Evolutionary conservation across 2,888 invertebrate genomes (phyloP).

Genomic region (Phaonia tiefii): DNA sequence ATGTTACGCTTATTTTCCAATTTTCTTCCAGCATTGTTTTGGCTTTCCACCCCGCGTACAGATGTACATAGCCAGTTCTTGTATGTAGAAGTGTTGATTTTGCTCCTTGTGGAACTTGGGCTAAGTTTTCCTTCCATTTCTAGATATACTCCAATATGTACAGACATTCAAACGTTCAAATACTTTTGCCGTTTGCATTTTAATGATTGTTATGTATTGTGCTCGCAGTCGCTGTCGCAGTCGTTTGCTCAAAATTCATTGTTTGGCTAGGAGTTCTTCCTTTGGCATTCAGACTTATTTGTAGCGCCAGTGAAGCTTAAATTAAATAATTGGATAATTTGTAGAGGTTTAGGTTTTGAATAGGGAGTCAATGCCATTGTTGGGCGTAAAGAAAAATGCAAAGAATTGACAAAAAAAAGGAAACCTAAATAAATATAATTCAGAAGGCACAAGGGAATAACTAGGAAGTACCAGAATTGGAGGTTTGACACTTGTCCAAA

Average conservation of each 20-base stretch:
- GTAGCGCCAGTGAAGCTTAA: conserved; percentile 76
- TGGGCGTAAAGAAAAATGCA: neutral
- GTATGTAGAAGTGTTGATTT: conserved; percentile 2
- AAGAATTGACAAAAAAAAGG: neutral
- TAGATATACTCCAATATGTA: conserved; percentile 45
- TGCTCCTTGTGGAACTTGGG: conserved; percentile 56
- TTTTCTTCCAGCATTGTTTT: conserved; percentile 70
- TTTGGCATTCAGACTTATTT: conserved; percentile 43
- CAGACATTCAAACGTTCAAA: neutral
- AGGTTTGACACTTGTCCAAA: no score
- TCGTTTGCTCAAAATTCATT: conserved; percentile 65
- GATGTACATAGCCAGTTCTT: neutral
- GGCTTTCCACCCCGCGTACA: conserved; percentile 53
- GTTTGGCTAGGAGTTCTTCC: conserved; percentile 63
- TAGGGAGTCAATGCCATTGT: conserved; percentile 23
- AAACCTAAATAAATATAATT: conserved; percentile 22
- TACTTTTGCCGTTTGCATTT: conserved; percentile 66
- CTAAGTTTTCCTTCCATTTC: conserved; percentile 68
- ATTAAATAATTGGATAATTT: conserved; percentile 79
- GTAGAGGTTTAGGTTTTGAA: conserved; percentile 60
- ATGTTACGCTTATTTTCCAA: conserved; percentile 78
- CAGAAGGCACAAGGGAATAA: conserved; percentile 33
- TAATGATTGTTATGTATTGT: conserved; percentile 70
- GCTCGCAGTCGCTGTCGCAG: no score
- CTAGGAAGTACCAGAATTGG: conserved; percentile 2